phyloP scores from a whole-genome alignment of 2,888 invertebrate genomes.

The Synergus japonicus region DNA sequence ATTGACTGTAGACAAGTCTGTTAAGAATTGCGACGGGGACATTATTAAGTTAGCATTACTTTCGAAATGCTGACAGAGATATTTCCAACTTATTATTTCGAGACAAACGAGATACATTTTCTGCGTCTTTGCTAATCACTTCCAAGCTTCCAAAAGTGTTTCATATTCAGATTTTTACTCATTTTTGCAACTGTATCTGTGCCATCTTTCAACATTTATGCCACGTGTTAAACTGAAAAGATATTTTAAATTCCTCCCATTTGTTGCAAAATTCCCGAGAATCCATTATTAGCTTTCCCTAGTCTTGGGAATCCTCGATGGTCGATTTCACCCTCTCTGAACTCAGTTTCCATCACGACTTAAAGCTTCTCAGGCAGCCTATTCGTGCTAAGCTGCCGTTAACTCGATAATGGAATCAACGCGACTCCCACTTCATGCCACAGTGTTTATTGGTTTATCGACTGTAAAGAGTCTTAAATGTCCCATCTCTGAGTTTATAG shows the following conservation, averaged over 20 bases:
- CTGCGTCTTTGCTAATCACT: background rate
- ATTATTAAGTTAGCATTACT: background rate
- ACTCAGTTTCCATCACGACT: background rate
- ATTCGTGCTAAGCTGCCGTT: slow-evolving; percentile 28
- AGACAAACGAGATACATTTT: background rate
- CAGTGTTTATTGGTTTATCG: slow-evolving; percentile 6
- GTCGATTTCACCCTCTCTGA: slow-evolving; percentile 23
- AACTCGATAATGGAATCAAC: slow-evolving; percentile 19
- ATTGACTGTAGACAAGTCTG: slow-evolving; percentile 13
- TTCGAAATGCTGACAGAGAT: slow-evolving; percentile 17
- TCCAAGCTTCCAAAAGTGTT: background rate
- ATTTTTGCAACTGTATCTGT: background rate
- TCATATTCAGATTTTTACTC: too few relatives aligned
- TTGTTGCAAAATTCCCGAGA: background rate
- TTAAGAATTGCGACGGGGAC: background rate
- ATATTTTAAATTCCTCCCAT: background rate
- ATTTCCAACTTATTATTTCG: background rate
- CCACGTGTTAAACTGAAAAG: slow-evolving; percentile 31
- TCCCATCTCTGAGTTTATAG: slow-evolving; percentile 45
- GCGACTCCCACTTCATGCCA: background rate
- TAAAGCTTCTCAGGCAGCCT: background rate
- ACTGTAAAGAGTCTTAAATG: slow-evolving; percentile 4
- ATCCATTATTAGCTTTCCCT: background rate
- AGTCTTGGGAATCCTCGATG: background rate
- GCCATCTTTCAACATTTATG: slow-evolving; percentile 12